phyloP scores from a whole-genome alignment of 1,140 invertebrate genomes.

The Scaptomyza pallida region DNA sequence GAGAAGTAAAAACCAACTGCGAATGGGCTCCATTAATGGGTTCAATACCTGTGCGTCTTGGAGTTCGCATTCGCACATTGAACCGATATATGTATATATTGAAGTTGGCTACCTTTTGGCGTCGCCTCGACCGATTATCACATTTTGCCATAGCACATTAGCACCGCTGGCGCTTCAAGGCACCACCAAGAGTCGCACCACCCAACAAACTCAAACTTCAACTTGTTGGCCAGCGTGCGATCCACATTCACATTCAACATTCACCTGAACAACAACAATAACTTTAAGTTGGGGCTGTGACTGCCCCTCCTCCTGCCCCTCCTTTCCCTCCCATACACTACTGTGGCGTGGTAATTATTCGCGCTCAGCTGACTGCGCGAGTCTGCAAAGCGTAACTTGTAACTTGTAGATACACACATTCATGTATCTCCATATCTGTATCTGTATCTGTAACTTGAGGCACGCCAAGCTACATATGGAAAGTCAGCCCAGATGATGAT shows the following conservation, averaged over 20 bases:
- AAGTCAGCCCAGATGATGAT: neutral
- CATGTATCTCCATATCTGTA: slow-evolving; percentile 47
- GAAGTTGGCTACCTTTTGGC: slow-evolving; percentile 16
- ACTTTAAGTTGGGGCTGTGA: slow-evolving; percentile 50
- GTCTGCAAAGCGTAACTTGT: slow-evolving; percentile 81
- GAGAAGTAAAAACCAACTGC: too few relatives aligned
- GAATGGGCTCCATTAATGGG: slow-evolving; percentile 66
- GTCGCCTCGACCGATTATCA: slow-evolving; percentile 65
- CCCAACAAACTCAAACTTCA: slow-evolving; percentile 17
- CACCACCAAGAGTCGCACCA: slow-evolving; percentile 1
- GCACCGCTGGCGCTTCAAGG: slow-evolving; percentile 68
- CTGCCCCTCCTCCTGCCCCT: slow-evolving; percentile 15
- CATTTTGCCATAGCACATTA: slow-evolving; percentile 76
- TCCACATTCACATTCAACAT: slow-evolving; percentile 68
- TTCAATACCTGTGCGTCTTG: slow-evolving; percentile 64
- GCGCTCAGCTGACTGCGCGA: slow-evolving; percentile 78
- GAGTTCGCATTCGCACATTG: slow-evolving; percentile 28
- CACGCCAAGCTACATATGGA: slow-evolving; percentile 67
- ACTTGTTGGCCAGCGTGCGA: slow-evolving; percentile 45
- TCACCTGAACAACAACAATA: slow-evolving; percentile 59
- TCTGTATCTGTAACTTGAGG: slow-evolving; percentile 45
- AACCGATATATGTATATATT: slow-evolving; percentile 8
- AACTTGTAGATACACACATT: slow-evolving; percentile 78
- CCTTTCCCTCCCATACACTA: too few relatives aligned
- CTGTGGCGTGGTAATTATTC: slow-evolving; percentile 75